Conservation (phyloP, 2,888 invertebrate genomes). For the Tyria jacobaeae region DNA sequence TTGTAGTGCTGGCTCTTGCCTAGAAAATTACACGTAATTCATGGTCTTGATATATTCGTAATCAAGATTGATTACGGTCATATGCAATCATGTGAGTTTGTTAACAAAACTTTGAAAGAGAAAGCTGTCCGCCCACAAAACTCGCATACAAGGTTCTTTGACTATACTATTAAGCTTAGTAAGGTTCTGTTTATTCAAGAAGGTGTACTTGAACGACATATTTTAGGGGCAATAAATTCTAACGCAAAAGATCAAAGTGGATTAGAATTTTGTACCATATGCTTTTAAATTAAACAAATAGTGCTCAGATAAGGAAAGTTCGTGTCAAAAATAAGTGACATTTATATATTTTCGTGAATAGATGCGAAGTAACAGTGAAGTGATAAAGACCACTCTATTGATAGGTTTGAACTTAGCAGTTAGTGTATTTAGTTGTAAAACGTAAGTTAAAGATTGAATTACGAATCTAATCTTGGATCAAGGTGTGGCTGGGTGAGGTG, state of each 20-base stretch:
- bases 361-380: constrained; percentile 26
- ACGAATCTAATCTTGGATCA: constrained; percentile 62
- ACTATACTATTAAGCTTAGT: constrained; percentile 45
- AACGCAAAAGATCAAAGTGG: constrained; percentile 6
- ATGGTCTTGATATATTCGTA: neutral
- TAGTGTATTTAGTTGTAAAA: constrained; percentile 38
- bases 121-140: constrained; percentile 79
- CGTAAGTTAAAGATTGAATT: constrained; percentile 58
- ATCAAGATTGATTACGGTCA: neutral
- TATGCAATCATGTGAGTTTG: constrained; percentile 1
- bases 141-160: constrained; percentile 54
- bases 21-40: neutral
- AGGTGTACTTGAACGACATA: constrained; percentile 32
- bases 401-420: constrained; percentile 23
- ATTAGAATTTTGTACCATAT: constrained; percentile 25
- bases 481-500: constrained; percentile 58
- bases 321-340: constrained; percentile 37
- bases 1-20: too few relatives aligned
- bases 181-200: constrained; percentile 36
- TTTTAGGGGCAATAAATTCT: neutral
- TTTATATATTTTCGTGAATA: constrained; percentile 29
- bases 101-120: constrained; percentile 66
- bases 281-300: constrained; percentile 48
- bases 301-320: constrained; percentile 43
- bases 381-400: constrained; percentile 4